phyloP scores from a whole-genome alignment of 30 jellyfish, hydroid and myxozoan genomes.

The Morbakka virulenta region DNA sequence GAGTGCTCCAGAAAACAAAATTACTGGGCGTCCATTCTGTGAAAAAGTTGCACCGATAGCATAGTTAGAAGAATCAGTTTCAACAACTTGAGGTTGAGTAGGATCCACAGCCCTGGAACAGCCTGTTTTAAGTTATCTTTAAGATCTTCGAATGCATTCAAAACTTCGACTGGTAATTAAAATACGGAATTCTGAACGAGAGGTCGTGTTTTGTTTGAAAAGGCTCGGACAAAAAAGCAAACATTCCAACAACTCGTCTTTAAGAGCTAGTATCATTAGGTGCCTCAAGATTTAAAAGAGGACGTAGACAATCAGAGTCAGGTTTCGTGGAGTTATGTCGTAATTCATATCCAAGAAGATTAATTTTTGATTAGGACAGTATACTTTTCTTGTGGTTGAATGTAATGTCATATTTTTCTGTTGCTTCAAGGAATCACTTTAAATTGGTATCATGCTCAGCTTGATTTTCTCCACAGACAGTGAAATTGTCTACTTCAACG shows the following conservation, averaged over 20 bases:
- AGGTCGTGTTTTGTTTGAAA: constrained; percentile 55
- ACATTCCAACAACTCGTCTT: constrained; percentile 58
- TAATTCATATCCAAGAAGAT: constrained; percentile 60
- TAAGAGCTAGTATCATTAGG: constrained; percentile 37
- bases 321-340: constrained; percentile 50
- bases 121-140: too few relatives aligned
- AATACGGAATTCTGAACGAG: constrained; percentile 20
- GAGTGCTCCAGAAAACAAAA: too few relatives aligned
- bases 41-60: too few relatives aligned
- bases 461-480: constrained; percentile 50
- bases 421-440: constrained; percentile 38
- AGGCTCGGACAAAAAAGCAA: constrained; percentile 51
- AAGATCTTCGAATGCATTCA: constrained; percentile 50
- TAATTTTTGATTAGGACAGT: too few relatives aligned
- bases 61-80: too few relatives aligned
- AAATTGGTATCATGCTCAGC: constrained; percentile 56
- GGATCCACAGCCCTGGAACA: too few relatives aligned
- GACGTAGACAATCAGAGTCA: constrained; percentile 68
- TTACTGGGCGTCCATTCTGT: too few relatives aligned
- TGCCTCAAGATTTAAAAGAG: constrained; percentile 61
- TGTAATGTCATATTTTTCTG: constrained; percentile 32
- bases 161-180: constrained; percentile 22
- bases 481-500: constrained; percentile 23
- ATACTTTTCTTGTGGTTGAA: too few relatives aligned
- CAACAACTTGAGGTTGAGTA: too few relatives aligned